Conservation (phyloP, 2,113 vertebrate species). For the Pontoporia blainvillei region DNA sequence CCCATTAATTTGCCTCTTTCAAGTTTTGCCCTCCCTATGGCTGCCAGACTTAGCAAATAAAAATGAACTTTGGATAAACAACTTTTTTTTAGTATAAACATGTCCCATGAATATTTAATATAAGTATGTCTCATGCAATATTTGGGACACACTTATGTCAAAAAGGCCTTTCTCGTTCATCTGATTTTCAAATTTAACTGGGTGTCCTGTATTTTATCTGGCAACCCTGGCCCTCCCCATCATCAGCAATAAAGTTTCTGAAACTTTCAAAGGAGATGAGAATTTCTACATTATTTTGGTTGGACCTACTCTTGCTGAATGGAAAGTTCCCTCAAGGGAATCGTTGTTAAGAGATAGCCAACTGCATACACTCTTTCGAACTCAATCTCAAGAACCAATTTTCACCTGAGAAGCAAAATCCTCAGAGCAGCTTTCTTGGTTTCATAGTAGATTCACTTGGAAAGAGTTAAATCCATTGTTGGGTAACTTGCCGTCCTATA, state of each 20-base stretch:
- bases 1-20: background rate
- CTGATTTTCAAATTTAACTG: background rate
- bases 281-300: background rate
- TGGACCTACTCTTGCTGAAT: background rate
- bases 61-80: constrained; percentile 14
- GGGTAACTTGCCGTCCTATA: background rate
- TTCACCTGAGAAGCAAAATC: constrained; percentile 17
- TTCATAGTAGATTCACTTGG: background rate
- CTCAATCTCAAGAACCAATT: constrained; percentile 4
- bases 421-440: background rate
- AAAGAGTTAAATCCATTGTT: background rate
- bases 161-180: background rate
- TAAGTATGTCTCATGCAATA: background rate
- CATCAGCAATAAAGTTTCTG: background rate
- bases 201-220: background rate
- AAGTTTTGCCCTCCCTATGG: background rate
- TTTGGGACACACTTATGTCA: background rate
- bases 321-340: background rate
- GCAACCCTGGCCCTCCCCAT: background rate
- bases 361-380: background rate
- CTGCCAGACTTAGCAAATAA: background rate
- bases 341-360: background rate
- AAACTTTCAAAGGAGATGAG: background rate
- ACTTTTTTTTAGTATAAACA: background rate
- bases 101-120: background rate